Evolutionary conservation across 53 echinoderm and acorn worm species (phyloP), one percentile per base, ranked within the genome.

Genomic region (Paelopatides confundens): DNA sequence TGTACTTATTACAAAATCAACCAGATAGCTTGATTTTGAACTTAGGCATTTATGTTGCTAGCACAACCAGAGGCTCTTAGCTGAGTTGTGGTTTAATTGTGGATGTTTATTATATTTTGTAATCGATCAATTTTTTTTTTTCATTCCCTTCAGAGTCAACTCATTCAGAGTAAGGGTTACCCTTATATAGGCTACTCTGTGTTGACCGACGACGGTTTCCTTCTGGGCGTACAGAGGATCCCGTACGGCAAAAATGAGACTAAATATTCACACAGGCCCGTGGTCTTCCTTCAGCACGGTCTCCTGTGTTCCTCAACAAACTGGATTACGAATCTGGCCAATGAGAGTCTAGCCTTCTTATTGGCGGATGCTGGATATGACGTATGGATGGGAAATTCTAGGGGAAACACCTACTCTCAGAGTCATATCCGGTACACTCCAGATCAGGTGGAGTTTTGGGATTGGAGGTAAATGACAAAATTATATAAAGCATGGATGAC

Each of bases 281-380:
- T 93, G 3, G 94, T 99, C 82, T 95, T 99, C 71, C 90, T 99
- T 14, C 99, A 99, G 85, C 99, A 95, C 24, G 99, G 99, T 33
- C 92, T 99, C 2, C 90, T 99, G 12, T 90, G 89, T 31, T 94
- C 99, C 2, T 91, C 99, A 31, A 99, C 99, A 8, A 99, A 99
- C 87, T 99, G 95, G 95, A 77, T 99, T 88, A 99, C 95, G 10
- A 99, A 99, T 64, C 89, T 95, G 32, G 94, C 91, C 87, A 99
- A 99, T 82, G 91, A 99, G 87, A 99, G 99, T 50, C 86, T 99
- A 70, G 99, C 92, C 2, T 99, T 90, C 69, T 82, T 99, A 15
- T 70, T 99, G 35, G 99, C 99, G 4, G 99, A 99, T 84, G 95
- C 99, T 0, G 99, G 99, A 0, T 99, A 94, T 26, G 99, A 99